A percentile compares a stretch with the other conserved stretches of the same genome.
Conservation (phyloP, 1,140 invertebrate species). For the Aphelinus atriplicis region DNA sequence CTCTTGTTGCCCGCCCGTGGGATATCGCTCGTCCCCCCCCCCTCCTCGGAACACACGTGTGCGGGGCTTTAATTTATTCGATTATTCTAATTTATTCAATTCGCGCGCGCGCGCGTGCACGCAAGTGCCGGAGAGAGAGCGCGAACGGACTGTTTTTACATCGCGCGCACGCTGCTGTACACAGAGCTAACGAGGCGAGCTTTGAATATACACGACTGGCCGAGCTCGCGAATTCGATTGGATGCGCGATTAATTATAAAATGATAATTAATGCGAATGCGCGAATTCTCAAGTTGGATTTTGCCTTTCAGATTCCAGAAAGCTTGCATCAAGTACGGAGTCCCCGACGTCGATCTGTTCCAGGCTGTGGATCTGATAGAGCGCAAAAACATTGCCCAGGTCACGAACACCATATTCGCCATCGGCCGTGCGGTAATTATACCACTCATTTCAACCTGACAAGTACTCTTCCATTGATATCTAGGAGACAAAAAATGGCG, state of each 20-base stretch:
- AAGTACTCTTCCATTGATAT: constrained; percentile 61
- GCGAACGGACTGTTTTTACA: too few relatives aligned
- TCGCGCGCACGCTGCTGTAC: too few relatives aligned
- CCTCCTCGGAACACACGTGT: constrained; percentile 33
- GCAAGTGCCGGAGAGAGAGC: too few relatives aligned
- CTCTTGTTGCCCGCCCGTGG: too few relatives aligned
- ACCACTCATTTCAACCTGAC: constrained; percentile 80
- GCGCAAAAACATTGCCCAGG: constrained; percentile 92
- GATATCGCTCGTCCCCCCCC: not conserved
- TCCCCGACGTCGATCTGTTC: constrained; percentile 93
- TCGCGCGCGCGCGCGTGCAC: not conserved
- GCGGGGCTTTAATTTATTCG: too few relatives aligned
- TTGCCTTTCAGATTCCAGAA: constrained; percentile 81
- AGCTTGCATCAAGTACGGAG: constrained; percentile 87
- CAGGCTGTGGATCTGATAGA: constrained; percentile 96
- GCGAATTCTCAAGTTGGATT: too few relatives aligned
- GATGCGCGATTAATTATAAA: too few relatives aligned
- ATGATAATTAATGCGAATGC: too few relatives aligned
- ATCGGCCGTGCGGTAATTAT: constrained; percentile 86
- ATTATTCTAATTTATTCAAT: too few relatives aligned
- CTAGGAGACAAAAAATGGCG: too few relatives aligned
- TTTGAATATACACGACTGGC: not conserved
- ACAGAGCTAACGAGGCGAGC: too few relatives aligned
- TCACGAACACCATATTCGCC: constrained; percentile 93
- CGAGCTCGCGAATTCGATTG: not conserved